Evolutionary conservation across 2,797 vertebrate genomes (phyloP).

Genomic region (Sandelia bainsii): DNA sequence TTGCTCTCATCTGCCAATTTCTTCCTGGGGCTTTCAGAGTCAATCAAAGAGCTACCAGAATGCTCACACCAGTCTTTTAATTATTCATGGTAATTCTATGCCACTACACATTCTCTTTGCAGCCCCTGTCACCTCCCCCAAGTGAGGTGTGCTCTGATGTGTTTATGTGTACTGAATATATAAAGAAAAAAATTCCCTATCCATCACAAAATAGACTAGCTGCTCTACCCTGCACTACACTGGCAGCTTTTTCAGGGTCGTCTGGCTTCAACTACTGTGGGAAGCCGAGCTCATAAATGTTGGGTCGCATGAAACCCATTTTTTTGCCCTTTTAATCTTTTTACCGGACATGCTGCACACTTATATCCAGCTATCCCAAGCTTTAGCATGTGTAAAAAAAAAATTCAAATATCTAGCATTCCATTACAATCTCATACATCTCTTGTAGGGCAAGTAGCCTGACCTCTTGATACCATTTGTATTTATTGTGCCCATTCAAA

Average conservation of each 20-base stretch:
- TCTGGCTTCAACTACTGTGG: conserved; percentile 67
- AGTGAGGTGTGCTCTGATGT: conserved; percentile 80
- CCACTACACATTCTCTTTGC: conserved; percentile 79
- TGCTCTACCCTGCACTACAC: conserved; percentile 59
- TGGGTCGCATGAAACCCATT: conserved; percentile 63
- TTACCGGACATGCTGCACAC: conserved; percentile 55
- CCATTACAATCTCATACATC: conserved; percentile 48
- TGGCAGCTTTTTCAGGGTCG: conserved; percentile 74
- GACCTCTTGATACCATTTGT: conserved; percentile 51
- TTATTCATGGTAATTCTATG: conserved; percentile 85
- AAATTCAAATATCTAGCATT: conserved; percentile 45
- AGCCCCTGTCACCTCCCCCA: conserved; percentile 75
- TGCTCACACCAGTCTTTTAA: conserved; percentile 85
- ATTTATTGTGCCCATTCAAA: conserved; percentile 63
- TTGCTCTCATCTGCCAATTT: conserved; percentile 83
- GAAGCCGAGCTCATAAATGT: conserved; percentile 72
- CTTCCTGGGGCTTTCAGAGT: conserved; percentile 83
- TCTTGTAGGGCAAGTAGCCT: conserved; percentile 41
- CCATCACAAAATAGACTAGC: conserved; percentile 75
- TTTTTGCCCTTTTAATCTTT: conserved; percentile 64
- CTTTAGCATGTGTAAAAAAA: conserved; percentile 36
- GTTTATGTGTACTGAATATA: conserved; percentile 82
- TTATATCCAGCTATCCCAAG: conserved; percentile 42
- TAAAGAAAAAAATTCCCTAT: conserved; percentile 67
- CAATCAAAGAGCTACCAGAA: conserved; percentile 85